Conservation (phyloP, 1,140 invertebrate genomes). For the Magallana gigas region DNA sequence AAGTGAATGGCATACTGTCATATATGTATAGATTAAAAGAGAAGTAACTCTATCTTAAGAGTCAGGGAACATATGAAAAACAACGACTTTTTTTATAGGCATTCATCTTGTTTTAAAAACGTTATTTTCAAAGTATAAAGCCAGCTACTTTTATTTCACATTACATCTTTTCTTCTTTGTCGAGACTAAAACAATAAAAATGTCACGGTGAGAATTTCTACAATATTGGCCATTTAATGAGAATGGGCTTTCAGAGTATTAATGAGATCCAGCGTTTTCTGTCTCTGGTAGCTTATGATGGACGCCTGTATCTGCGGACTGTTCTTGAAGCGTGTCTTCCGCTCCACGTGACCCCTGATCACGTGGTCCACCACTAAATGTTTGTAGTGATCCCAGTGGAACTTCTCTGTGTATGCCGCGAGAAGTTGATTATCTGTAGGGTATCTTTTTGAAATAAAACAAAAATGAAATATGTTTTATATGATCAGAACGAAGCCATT, state of each 20-base stretch:
- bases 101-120: no score
- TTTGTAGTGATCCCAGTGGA: slow-evolving; percentile 64
- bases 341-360: slow-evolving; percentile 40
- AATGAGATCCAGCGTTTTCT: neutral
- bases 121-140: no score
- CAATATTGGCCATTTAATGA: neutral
- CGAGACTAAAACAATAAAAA: no score
- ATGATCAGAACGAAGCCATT: no score
- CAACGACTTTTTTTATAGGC: no score
- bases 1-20: no score
- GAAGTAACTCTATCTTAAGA: no score
- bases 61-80: no score
- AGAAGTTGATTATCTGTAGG: slow-evolving; percentile 57
- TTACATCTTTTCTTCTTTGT: no score
- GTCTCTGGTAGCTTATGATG: slow-evolving; percentile 4
- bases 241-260: neutral
- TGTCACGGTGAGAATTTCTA: no score
- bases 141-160: no score
- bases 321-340: slow-evolving; percentile 21
- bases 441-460: slow-evolving; percentile 47
- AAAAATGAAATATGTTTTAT: neutral
- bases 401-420: slow-evolving; percentile 59
- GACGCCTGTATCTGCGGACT: neutral
- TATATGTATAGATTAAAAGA: no score
- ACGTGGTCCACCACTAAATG: slow-evolving; percentile 49